Evolutionary conservation across 2,797 vertebrate genomes (phyloP), one percentile per base, ranked within the genome.

Genomic region (Denticeps clupeoides): DNA sequence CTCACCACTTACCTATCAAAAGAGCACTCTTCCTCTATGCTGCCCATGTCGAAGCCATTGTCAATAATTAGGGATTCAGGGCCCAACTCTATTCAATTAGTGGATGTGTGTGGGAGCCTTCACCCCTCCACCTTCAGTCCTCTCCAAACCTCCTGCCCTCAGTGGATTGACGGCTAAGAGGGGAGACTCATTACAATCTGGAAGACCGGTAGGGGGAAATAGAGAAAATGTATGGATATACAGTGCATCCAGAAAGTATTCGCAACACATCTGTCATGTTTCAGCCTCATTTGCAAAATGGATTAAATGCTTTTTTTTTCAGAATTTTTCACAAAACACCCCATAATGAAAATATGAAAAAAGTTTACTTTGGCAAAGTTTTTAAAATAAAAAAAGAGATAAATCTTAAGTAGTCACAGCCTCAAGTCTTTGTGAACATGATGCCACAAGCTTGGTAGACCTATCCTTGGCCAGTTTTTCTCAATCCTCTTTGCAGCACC

Each of bases 11-110:
- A 70, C 49, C 68, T 70, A 61, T 59, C 55, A 72, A 64, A 78
- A 79, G 76, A 64, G 74, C 73, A 68, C 73, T 78, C 65, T 52
- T 60, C 60, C 18, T 60, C 67, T 27, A 29, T 51, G 26, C 65
- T 69, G 70, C 59, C 68, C 56, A 64, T 68, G 63, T 70, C 68
- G 62, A 62, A 60, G 63, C 68, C 66, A 73, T 74, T 73, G 71
- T 70, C 60, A 58, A 64, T 80, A 80, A 81, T 82, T 79, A 80
- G 68, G 47, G 60, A 74, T 74, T 68, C 63, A 54, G 66, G 64
- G 72, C 63, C 58, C 29, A 29, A 62, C 65, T 68, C 65, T 66
- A 63, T 75, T 80, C 75, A 78, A 74, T 77, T 76, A 77, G 71
- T 47, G 58, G 57, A 54, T 41, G 32, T 29, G 56, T 56, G 56